Evolutionary conservation across 2,888 invertebrate species (phyloP).

Genomic region (Nephrotoma guestfalica): DNA sequence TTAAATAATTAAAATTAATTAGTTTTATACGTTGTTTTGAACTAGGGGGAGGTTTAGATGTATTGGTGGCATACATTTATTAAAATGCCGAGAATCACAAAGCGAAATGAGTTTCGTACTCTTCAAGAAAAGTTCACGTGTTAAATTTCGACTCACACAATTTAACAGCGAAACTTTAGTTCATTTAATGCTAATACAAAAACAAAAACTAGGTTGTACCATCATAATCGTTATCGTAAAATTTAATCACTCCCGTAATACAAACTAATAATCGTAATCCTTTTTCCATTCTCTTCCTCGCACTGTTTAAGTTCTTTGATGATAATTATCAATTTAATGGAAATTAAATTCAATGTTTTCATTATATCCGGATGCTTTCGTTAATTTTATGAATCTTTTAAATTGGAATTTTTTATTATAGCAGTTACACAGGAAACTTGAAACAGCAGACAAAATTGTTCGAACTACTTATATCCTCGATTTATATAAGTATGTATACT

Average conservation of each 20-base stretch:
- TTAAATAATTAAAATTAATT: background rate
- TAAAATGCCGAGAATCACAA: background rate
- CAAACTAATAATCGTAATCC: background rate
- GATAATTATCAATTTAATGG: background rate
- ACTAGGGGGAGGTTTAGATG: background rate
- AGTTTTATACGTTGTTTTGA: background rate
- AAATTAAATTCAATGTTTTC: background rate
- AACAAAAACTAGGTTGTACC: background rate
- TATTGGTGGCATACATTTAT: background rate
- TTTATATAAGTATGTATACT: background rate
- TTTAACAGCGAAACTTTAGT: background rate
- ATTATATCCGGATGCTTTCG: background rate
- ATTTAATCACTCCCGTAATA: background rate
- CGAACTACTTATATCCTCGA: background rate
- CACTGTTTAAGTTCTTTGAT: background rate
- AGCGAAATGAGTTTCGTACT: background rate
- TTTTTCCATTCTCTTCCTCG: background rate
- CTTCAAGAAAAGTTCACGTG: background rate
- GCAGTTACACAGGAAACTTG: too few relatives aligned
- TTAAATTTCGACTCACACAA: background rate
- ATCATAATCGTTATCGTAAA: background rate
- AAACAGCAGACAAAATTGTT: background rate
- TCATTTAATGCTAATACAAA: background rate
- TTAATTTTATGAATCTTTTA: too few relatives aligned
- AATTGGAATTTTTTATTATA: too few relatives aligned